These are phyloP conservation scores for Diploptera punctata DNA, from an alignment of 2,888 invertebrate genomes.

Conservation along the genomic window DNA sequence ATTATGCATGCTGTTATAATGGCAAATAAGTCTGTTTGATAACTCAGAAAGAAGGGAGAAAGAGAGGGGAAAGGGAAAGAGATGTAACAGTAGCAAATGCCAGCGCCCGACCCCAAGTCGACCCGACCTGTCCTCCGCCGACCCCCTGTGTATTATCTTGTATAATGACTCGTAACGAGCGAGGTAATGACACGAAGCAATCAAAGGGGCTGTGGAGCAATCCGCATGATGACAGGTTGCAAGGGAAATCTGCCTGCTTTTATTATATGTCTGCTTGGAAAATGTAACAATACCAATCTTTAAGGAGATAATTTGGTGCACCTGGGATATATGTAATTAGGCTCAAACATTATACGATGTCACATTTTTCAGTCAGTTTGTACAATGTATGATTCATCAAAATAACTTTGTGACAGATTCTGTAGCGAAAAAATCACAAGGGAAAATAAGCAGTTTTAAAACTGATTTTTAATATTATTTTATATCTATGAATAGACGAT, in stretches of 20 bases:
- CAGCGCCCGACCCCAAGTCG: conserved; percentile 25
- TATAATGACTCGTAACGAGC: conserved; percentile 41
- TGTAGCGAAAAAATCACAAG: too few relatives aligned
- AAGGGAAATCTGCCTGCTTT: background rate
- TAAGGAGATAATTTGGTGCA: background rate
- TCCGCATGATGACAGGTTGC: conserved; percentile 32
- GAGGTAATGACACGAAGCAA: conserved; percentile 31
- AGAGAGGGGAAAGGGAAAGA: background rate
- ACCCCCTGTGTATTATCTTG: conserved; percentile 32
- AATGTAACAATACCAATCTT: background rate
- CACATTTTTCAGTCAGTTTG: too few relatives aligned
- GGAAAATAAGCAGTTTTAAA: too few relatives aligned
- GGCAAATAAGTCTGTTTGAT: too few relatives aligned
- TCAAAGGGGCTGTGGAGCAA: conserved; percentile 25
- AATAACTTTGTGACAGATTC: too few relatives aligned
- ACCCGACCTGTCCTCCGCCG: conserved; percentile 15
- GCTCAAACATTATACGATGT: too few relatives aligned
- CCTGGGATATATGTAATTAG: background rate
- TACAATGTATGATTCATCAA: too few relatives aligned
- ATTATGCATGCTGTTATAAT: too few relatives aligned
- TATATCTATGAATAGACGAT: too few relatives aligned
- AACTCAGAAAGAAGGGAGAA: background rate
- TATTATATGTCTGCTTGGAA: background rate
- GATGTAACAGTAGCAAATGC: conserved; percentile 14
- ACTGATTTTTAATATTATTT: too few relatives aligned